Evolutionary conservation across 2,113 vertebrate species (phyloP), one percentile per base, ranked within the genome.

Genomic region (Scatophagus argus): DNA sequence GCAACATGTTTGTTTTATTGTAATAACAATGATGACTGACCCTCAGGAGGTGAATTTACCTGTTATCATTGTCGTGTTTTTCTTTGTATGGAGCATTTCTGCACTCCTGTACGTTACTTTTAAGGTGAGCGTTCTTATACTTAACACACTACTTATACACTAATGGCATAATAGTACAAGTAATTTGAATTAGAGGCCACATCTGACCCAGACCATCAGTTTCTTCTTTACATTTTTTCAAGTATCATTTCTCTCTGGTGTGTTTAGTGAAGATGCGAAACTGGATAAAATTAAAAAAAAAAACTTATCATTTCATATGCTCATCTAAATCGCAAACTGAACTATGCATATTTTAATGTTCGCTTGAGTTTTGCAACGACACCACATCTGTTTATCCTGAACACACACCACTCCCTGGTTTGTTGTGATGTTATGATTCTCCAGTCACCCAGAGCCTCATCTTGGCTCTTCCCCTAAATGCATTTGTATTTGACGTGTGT

Each of bases 171-270:
- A 36, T 41, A 17, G 1, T 21, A 13, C 0, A 64, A 23, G 14
- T n/a, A 1, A 3, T 19, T 17, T 10, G 19, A 49, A 3, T 59
- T 27, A n/a, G 8, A 16, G 27, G 27, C 51, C 31, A 0, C 4
- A 12, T 27, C 29, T 70, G 59, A 65, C 63, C 47, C 31, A 71
- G 49, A 52, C 36, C n/a, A n/a, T n/a, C n/a, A 21, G 25, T 39
- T 23, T 39, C 4, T 21, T 21, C 5, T 32, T 5, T 41, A 19
- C 6, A 23, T 62, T 31, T 51, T 17, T 16, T 9, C n/a, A n/a
- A 5, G 7, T 27, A 14, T 60, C 21, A 47, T 31, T 19, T 39
- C 4, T n/a, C 43, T 41, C 31, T 13, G 25, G 23, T 41, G 17
- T 51, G 27, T 34, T 56, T 0, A 14, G 4, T 17, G 3, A 47